A percentile compares a stretch with the other conserved stretches of the same genome.
Evolutionary conservation across 2,888 invertebrate species (phyloP).

Genomic region (Aphodius granarius): DNA sequence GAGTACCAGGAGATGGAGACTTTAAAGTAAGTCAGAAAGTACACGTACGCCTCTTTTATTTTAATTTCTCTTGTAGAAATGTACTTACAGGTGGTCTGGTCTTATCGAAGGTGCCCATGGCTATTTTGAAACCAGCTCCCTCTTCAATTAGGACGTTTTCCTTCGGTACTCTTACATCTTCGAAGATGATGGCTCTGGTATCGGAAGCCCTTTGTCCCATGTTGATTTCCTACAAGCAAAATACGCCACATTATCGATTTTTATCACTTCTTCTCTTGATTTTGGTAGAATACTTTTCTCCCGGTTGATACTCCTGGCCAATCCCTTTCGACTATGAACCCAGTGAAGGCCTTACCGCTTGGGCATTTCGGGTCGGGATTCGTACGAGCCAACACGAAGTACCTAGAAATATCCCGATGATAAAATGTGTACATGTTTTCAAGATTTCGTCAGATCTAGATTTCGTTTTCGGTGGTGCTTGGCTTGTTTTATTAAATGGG

Average conservation of each 20-base stretch:
- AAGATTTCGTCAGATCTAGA: constrained; percentile 78
- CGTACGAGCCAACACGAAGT: constrained; percentile 92
- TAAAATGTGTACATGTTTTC: constrained; percentile 2
- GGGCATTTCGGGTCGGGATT: constrained; percentile 91
- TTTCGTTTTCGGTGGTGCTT: constrained; percentile 92
- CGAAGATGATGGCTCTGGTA: constrained; percentile 93
- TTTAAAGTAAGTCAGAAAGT: background rate
- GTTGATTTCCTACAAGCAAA: constrained; percentile 65
- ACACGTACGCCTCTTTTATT: background rate
- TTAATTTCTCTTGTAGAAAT: background rate
- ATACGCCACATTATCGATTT: background rate
- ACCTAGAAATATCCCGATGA: constrained; percentile 54
- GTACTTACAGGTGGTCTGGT: constrained; percentile 86
- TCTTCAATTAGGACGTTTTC: constrained; percentile 90
- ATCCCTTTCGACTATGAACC: constrained; percentile 93
- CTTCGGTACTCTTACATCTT: constrained; percentile 93
- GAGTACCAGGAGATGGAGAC: background rate
- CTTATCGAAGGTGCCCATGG: constrained; percentile 95
- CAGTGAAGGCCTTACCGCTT: constrained; percentile 92
- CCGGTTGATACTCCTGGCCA: constrained; percentile 85
- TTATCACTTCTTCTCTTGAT: background rate
- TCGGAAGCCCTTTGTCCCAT: constrained; percentile 98
- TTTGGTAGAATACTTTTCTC: constrained; percentile 66
- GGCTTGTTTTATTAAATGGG: constrained; percentile 58
- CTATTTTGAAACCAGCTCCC: constrained; percentile 95